Evolutionary conservation across 35 echinoderm and acorn worm species (phyloP).

Genomic region (Apostichopus californicus): DNA sequence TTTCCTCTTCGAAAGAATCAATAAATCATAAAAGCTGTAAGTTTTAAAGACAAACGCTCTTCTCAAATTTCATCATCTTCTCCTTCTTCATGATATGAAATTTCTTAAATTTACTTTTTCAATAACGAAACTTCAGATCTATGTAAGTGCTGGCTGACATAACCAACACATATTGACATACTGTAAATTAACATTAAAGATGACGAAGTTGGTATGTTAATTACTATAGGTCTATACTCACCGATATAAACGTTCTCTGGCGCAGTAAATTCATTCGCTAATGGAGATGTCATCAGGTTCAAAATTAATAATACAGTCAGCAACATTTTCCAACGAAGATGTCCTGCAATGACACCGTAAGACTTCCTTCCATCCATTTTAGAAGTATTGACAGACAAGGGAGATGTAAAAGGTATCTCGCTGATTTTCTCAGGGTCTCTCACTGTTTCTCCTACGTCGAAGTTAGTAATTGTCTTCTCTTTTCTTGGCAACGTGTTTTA

Average conservation of each 20-base stretch:
- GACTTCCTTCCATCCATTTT: neutral
- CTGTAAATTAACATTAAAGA: neutral
- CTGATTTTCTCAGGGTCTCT: neutral
- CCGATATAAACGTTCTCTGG: neutral
- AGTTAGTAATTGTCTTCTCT: neutral
- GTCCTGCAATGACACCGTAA: neutral
- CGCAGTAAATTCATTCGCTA: neutral
- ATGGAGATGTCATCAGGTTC: neutral
- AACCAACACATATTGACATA: neutral
- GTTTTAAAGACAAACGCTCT: too few species aligned
- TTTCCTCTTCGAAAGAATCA: too few species aligned
- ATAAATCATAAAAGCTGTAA: too few species aligned
- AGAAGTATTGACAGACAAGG: neutral
- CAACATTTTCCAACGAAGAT: neutral
- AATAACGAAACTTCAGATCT: too few species aligned
- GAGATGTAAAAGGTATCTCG: slow-evolving; percentile 8
- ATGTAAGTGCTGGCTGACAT: too few species aligned
- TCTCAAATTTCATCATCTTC: too few species aligned
- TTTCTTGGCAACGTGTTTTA: neutral
- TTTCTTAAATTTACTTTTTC: too few species aligned
- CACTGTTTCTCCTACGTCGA: neutral
- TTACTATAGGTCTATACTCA: neutral
- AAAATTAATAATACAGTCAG: neutral
- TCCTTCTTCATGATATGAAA: too few species aligned
- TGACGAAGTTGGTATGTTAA: too few species aligned